phyloP scores from a whole-genome alignment of 1,140 invertebrate species.

The Drosophila erecta region DNA sequence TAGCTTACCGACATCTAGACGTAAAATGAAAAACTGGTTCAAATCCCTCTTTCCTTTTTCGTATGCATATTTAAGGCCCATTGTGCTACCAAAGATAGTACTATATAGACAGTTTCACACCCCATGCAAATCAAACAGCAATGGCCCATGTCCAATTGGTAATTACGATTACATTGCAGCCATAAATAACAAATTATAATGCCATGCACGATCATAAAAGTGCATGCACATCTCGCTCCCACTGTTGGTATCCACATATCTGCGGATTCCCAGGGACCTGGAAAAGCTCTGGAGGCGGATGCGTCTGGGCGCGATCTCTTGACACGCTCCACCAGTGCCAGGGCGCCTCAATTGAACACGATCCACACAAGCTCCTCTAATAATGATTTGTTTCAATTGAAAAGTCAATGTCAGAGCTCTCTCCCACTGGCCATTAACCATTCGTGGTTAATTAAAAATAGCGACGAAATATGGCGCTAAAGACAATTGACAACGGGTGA shows the following conservation, averaged over 20 bases:
- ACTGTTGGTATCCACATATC: neutral
- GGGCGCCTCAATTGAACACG: constrained; percentile 57
- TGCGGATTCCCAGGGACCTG: constrained; percentile 16
- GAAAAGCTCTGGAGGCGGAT: constrained; percentile 29
- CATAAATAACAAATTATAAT: constrained; percentile 57
- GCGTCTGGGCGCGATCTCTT: constrained; percentile 69
- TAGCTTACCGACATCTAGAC: constrained; percentile 6
- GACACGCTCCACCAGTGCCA: constrained; percentile 58
- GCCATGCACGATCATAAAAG: constrained; percentile 54
- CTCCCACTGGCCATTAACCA: constrained; percentile 38
- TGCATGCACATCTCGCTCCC: constrained; percentile 15
- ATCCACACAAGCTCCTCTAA: constrained; percentile 70
- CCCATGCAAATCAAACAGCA: constrained; percentile 61
- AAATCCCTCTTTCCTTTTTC: constrained; percentile 9
- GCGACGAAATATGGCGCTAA: constrained; percentile 15
- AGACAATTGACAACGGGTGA: constrained; percentile 32
- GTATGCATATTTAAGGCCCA: constrained; percentile 23
- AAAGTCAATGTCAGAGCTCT: constrained; percentile 71
- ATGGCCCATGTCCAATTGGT: constrained; percentile 57
- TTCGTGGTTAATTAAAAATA: constrained; percentile 53
- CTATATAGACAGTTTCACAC: constrained; percentile 15
- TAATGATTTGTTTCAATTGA: constrained; percentile 83
- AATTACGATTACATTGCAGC: constrained; percentile 64
- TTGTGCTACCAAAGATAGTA: constrained; percentile 15
- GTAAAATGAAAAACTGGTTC: constrained; percentile 23